These are phyloP conservation scores for Drosophila yooni DNA, from an alignment of 2,888 invertebrate species.

Conservation along the genomic window DNA sequence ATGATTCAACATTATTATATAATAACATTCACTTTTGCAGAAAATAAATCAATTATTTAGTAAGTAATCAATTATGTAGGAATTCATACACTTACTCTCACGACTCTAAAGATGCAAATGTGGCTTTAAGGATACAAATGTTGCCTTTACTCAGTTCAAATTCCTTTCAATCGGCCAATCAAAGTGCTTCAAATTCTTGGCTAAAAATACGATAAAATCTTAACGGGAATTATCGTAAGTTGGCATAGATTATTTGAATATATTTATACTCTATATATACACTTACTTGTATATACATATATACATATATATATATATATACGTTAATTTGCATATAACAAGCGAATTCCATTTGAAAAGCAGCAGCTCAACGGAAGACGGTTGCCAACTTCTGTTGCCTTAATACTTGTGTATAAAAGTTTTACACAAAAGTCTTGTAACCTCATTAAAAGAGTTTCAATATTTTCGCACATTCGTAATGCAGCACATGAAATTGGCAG, in stretches of 20 bases:
- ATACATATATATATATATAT: background rate
- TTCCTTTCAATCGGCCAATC: background rate
- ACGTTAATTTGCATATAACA: conserved; percentile 50
- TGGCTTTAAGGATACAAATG: background rate
- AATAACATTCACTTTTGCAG: background rate
- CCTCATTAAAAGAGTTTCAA: conserved; percentile 65
- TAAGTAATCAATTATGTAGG: background rate
- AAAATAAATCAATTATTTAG: background rate
- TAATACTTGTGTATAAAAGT: conserved; percentile 35
- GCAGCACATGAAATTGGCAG: conserved; percentile 48
- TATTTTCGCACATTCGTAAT: conserved; percentile 49
- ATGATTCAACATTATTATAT: too few species aligned
- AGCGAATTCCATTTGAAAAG: conserved; percentile 43
- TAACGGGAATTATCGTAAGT: background rate
- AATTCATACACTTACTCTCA: background rate
- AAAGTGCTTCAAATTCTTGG: background rate
- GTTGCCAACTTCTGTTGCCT: conserved; percentile 3
- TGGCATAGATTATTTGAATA: background rate
- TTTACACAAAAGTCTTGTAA: conserved; percentile 60
- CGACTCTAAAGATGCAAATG: background rate
- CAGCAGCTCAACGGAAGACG: conserved; percentile 7
- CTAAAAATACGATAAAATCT: background rate
- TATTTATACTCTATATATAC: background rate
- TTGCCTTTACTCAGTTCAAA: background rate
- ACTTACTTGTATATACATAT: background rate